These are phyloP conservation scores for Empidonax alnorum DNA, from an alignment of 2,113 vertebrate genomes.

Conservation along the genomic window DNA sequence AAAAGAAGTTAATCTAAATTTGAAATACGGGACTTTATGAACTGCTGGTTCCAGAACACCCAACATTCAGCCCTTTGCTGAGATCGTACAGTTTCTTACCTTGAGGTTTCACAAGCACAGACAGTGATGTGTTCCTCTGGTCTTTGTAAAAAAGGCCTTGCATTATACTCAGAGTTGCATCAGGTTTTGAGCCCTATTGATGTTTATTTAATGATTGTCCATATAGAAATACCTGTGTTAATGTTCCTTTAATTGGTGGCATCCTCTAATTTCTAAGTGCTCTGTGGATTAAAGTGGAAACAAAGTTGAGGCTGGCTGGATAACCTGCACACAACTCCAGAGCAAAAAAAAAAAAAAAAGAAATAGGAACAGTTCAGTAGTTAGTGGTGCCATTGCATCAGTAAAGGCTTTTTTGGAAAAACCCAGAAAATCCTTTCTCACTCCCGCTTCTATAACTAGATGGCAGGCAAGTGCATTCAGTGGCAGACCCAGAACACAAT, in stretches of 20 bases:
- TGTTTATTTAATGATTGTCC: background rate
- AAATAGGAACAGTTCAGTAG: background rate
- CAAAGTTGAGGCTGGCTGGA: background rate
- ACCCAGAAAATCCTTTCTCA: background rate
- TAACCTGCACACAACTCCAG: background rate
- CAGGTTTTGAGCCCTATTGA: background rate
- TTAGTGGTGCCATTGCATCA: background rate
- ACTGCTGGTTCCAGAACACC: background rate
- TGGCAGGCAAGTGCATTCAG: background rate
- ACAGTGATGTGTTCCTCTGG: background rate
- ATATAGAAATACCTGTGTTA: background rate
- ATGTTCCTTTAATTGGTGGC: background rate
- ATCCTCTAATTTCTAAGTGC: background rate
- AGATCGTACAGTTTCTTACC: background rate
- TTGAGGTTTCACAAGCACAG: background rate
- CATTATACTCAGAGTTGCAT: background rate
- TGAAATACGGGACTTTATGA: slow-evolving; percentile 26
- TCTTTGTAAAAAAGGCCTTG: background rate
- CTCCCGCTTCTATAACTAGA: background rate
- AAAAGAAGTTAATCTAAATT: slow-evolving; percentile 42
- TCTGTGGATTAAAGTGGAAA: background rate
- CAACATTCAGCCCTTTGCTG: background rate
- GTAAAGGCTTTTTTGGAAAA: background rate
- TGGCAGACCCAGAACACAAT: background rate
- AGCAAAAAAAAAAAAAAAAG: background rate